phyloP scores from a whole-genome alignment of 2,113 vertebrate genomes.

The Odocoileus hemionus region DNA sequence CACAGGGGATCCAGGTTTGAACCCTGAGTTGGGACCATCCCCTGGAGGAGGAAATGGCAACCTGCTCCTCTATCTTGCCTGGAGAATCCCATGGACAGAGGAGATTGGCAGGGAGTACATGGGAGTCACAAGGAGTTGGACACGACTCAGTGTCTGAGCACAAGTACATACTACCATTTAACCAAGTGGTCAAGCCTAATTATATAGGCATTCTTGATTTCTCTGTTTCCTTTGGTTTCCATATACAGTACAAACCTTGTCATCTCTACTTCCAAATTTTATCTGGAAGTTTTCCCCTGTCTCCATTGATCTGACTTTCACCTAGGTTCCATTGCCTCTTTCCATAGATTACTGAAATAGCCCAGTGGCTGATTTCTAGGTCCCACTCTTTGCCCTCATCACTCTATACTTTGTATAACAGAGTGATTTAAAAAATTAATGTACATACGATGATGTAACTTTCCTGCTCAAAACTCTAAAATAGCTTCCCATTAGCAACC shows the following conservation, averaged over 20 bases:
- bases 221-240: neutral
- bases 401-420: neutral
- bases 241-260: neutral
- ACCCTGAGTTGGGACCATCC: neutral
- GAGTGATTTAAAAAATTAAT: neutral
- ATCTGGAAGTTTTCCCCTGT: neutral
- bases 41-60: neutral
- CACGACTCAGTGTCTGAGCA: neutral
- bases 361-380: neutral
- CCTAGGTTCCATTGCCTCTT: neutral
- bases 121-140: neutral
- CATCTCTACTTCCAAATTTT: neutral
- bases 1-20: neutral
- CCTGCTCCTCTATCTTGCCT: fast-evolving
- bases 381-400: neutral
- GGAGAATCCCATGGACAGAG: neutral
- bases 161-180: neutral
- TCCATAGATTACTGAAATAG: neutral
- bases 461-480: neutral
- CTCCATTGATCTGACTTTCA: neutral
- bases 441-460: neutral
- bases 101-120: neutral
- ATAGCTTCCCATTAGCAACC: neutral
- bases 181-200: neutral
- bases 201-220: neutral